phyloP scores from a whole-genome alignment of 2,888 invertebrate species.

The Xanthia icteritia region DNA sequence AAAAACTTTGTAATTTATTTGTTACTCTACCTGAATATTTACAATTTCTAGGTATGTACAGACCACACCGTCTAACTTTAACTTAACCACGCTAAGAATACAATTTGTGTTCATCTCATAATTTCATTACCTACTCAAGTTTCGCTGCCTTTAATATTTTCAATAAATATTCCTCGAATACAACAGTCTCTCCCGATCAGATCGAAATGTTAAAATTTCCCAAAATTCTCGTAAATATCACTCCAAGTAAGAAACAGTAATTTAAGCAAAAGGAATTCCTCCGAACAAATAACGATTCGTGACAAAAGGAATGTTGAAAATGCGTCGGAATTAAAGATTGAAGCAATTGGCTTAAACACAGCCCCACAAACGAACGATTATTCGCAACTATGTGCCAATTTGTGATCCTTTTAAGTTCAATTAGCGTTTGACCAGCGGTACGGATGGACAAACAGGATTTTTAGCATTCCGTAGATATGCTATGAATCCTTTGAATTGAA shows the following conservation, averaged over 20 bases:
- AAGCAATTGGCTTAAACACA: slow-evolving; percentile 46
- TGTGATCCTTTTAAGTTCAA: slow-evolving; percentile 77
- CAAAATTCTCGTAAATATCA: slow-evolving; percentile 35
- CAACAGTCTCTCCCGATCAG: not conserved
- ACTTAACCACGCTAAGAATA: no score
- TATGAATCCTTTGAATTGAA: not conserved
- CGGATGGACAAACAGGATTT: slow-evolving; percentile 71
- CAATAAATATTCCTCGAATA: not conserved
- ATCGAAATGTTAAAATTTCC: slow-evolving; percentile 9
- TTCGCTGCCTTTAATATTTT: not conserved
- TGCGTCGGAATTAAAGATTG: slow-evolving; percentile 39
- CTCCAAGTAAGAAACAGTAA: slow-evolving; percentile 16
- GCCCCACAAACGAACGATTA: slow-evolving; percentile 38
- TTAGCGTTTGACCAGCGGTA: slow-evolving; percentile 72
- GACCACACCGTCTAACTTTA: not conserved
- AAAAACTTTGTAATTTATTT: not conserved
- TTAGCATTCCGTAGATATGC: slow-evolving; percentile 47
- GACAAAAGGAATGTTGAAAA: slow-evolving; percentile 39
- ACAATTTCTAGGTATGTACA: not conserved
- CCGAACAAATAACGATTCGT: slow-evolving; percentile 32
- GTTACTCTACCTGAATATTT: not conserved
- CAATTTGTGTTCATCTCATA: not conserved
- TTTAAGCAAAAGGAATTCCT: slow-evolving; percentile 44
- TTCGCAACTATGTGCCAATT: slow-evolving; percentile 69
- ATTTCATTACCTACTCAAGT: not conserved